A percentile compares a stretch with the other conserved stretches of the same genome.
Conservation (phyloP, 2,797 vertebrate species). For the Setipinna tenuifilis region DNA sequence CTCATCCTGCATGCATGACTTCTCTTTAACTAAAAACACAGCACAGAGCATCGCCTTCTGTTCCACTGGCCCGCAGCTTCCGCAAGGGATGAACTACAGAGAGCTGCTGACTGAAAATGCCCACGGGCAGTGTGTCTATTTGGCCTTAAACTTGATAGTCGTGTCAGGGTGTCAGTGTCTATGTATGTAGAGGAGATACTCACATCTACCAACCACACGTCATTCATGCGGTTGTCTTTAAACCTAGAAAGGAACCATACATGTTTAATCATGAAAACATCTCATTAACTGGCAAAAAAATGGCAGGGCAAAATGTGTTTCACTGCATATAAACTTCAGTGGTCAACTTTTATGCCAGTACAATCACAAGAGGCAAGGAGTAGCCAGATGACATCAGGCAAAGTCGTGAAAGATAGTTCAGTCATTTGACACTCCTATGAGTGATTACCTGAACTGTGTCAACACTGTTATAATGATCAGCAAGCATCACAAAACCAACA, state of each 20-base stretch:
- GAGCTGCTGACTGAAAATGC: constrained; percentile 30
- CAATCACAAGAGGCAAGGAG: no score
- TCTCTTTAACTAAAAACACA: constrained; percentile 61
- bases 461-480: neutral
- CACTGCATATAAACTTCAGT: no score
- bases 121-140: constrained; percentile 36
- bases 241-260: constrained; percentile 64
- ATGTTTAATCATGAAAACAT: neutral
- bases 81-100: constrained; percentile 61
- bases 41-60: constrained; percentile 32
- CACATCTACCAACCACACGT: constrained; percentile 82
- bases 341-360: no score
- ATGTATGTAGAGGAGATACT: constrained; percentile 59
- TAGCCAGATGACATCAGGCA: no score
- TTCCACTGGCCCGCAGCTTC: constrained; percentile 55
- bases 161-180: neutral
- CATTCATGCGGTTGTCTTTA: constrained; percentile 75
- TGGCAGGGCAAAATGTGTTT: neutral
- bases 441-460: neutral
- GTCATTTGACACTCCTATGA: neutral
- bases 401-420: no score
- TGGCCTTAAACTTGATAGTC: neutral
- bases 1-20: constrained; percentile 66
- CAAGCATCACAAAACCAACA: neutral
- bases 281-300: neutral